Conservation (phyloP, 2,888 invertebrate species). For the Xestia ashworthii region DNA sequence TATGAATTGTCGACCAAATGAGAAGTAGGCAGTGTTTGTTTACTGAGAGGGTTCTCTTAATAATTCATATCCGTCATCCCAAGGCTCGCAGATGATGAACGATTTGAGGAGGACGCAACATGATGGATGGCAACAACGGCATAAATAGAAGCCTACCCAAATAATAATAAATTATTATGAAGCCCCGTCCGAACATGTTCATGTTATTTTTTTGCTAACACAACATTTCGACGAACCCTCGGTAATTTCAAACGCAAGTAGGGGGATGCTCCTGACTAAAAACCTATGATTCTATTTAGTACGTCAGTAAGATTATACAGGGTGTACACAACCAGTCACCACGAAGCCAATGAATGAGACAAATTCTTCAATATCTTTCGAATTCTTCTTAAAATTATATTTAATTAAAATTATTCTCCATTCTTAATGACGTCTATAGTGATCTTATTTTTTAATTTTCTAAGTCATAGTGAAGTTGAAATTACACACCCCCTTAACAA, state of each 20-base stretch:
- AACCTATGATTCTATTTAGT: too few species aligned
- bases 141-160: constrained; percentile 16
- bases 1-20: background rate
- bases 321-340: too few species aligned
- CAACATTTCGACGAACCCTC: background rate
- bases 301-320: too few species aligned
- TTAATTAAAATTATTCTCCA: background rate
- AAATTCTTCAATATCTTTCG: too few species aligned
- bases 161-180: constrained; percentile 23
- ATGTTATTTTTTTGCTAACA: background rate
- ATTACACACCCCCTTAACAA: background rate
- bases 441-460: too few species aligned
- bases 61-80: constrained; percentile 41
- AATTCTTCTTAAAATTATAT: background rate
- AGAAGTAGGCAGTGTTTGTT: constrained; percentile 19
- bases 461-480: background rate
- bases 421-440: too few species aligned
- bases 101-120: constrained; percentile 36
- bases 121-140: constrained; percentile 46
- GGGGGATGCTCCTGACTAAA: too few species aligned
- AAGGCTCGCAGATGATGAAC: constrained; percentile 52
- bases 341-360: too few species aligned
- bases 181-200: background rate
- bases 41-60: constrained; percentile 30
- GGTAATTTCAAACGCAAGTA: too few species aligned